Conservation (phyloP, 2,888 invertebrate species). For the Drosophila monieri region DNA sequence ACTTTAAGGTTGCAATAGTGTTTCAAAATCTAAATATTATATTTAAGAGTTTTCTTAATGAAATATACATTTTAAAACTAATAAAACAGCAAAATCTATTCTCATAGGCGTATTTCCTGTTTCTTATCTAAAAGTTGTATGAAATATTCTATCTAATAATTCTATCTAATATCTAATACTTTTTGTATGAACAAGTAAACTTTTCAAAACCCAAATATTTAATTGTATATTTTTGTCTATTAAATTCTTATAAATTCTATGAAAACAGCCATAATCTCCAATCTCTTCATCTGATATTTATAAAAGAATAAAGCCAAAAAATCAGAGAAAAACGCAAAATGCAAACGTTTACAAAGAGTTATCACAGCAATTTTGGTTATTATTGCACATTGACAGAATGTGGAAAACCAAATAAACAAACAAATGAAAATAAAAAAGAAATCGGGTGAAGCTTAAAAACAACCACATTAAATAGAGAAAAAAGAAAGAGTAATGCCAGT, state of each 20-base stretch:
- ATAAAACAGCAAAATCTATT: too few species aligned
- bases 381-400: constrained; percentile 40
- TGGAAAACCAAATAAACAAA: constrained; percentile 13
- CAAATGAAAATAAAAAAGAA: constrained; percentile 13
- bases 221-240: neutral
- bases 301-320: constrained; percentile 30
- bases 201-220: too few species aligned
- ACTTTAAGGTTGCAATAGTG: too few species aligned
- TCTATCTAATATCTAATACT: too few species aligned
- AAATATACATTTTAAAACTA: too few species aligned
- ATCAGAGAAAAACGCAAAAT: constrained; percentile 17
- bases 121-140: too few species aligned
- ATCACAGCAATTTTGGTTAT: constrained; percentile 37
- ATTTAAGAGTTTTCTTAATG: too few species aligned
- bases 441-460: constrained; percentile 18
- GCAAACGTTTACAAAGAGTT: constrained; percentile 44
- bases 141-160: too few species aligned
- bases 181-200: too few species aligned
- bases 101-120: too few species aligned
- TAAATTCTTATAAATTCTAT: neutral
- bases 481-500: constrained; percentile 36
- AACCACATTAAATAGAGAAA: constrained; percentile 23
- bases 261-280: neutral
- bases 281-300: constrained; percentile 33
- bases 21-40: too few species aligned